Conservation (phyloP, 1,140 invertebrate genomes). For the Rhyacophila brunnea region DNA sequence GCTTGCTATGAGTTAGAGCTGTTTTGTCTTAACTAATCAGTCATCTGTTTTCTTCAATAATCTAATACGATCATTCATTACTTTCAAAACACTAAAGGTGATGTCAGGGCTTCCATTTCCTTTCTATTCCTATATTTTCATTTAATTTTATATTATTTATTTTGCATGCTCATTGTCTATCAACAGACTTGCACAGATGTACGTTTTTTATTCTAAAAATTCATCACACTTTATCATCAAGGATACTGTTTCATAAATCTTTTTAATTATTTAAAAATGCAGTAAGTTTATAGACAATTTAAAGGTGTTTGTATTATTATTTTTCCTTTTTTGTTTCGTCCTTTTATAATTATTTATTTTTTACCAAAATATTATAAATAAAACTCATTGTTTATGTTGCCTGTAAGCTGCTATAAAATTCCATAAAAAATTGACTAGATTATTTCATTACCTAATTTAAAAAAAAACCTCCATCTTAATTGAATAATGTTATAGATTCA, state of each 20-base stretch:
- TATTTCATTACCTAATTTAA: no score
- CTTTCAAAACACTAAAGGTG: neutral
- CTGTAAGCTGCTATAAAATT: no score
- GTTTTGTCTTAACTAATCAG: no score
- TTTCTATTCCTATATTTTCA: constrained; percentile 4
- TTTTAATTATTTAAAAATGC: constrained; percentile 1
- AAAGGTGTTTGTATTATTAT: constrained; percentile 20
- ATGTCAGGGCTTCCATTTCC: constrained; percentile 22
- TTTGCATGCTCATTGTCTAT: constrained; percentile 30
- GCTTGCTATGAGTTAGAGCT: no score
- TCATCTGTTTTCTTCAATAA: no score
- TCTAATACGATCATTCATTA: no score
- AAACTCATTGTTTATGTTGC: no score
- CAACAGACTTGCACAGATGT: constrained; percentile 24
- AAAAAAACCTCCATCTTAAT: no score
- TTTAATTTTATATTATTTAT: constrained; percentile 16
- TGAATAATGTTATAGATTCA: no score
- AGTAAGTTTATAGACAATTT: constrained; percentile 31
- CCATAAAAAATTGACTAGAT: no score
- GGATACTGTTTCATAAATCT: neutral
- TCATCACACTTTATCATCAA: neutral
- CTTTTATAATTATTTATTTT: constrained; percentile 21
- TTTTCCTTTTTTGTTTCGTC: constrained; percentile 12
- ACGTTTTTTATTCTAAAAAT: no score
- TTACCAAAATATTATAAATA: no score